Conservation (phyloP, 1,140 invertebrate genomes). For the Limonius californicus region DNA sequence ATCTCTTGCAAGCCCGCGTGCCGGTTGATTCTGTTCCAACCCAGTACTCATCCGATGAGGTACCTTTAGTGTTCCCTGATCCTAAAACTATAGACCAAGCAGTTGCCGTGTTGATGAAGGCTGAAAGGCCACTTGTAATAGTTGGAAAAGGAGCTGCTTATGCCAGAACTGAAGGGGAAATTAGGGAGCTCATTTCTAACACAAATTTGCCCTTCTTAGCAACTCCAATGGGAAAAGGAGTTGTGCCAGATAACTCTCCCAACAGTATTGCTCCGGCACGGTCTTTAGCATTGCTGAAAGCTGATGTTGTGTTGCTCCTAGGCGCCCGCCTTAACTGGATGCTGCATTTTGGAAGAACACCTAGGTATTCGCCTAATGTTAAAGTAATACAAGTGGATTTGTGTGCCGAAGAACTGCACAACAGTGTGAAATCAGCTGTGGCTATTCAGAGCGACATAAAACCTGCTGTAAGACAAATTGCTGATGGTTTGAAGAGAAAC, state of each 20-base stretch:
- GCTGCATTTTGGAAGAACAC: slow-evolving; percentile 90
- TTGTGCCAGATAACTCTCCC: slow-evolving; percentile 75
- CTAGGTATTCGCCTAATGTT: slow-evolving; percentile 75
- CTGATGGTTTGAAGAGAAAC: slow-evolving; percentile 52
- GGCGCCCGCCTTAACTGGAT: slow-evolving; percentile 97
- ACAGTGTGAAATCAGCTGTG: slow-evolving; percentile 62
- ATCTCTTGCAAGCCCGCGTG: slow-evolving; percentile 60
- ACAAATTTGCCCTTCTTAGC: slow-evolving; percentile 84
- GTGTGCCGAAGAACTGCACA: slow-evolving; percentile 85
- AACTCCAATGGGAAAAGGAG: slow-evolving; percentile 97
- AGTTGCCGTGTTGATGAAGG: slow-evolving; percentile 61
- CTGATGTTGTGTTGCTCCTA: slow-evolving; percentile 84
- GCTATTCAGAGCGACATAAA: slow-evolving; percentile 42
- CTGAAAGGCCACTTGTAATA: slow-evolving; percentile 81
- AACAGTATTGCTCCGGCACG: slow-evolving; percentile 81
- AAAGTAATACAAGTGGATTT: slow-evolving; percentile 94
- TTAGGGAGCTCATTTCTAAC: slow-evolving; percentile 65
- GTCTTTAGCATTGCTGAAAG: slow-evolving; percentile 78
- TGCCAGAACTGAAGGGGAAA: slow-evolving; percentile 66
- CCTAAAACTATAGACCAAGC: slow-evolving; percentile 63
- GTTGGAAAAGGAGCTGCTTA: slow-evolving; percentile 94
- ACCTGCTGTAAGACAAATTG: slow-evolving; percentile 32
- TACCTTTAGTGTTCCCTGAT: slow-evolving; percentile 68
- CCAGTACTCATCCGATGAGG: slow-evolving; percentile 51
- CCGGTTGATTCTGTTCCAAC: slow-evolving; percentile 46